phyloP scores from a whole-genome alignment of 2,113 vertebrate species.

The Rhynchomys soricoides region DNA sequence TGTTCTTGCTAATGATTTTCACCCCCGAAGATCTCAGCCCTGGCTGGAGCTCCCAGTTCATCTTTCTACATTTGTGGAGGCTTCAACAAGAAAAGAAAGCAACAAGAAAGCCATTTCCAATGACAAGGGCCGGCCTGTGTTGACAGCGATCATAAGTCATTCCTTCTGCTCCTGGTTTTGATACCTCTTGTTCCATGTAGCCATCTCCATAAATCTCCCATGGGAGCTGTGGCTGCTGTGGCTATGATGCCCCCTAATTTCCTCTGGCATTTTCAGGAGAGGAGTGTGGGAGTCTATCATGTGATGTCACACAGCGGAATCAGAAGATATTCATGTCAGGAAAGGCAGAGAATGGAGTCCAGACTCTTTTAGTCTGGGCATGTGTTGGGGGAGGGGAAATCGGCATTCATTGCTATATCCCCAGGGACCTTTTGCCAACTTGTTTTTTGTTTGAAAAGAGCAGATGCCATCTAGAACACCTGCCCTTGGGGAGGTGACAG shows the following conservation, averaged over 20 bases:
- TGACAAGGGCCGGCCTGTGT: constrained; percentile 22
- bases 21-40: constrained; percentile 9
- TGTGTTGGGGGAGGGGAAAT: not conserved
- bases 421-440: not conserved
- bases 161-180: not conserved
- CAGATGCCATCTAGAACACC: not conserved
- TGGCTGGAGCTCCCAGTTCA: constrained; percentile 39
- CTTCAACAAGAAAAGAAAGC: constrained; percentile 33
- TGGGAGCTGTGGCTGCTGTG: not conserved
- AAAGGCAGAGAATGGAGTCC: not conserved
- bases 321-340: not conserved
- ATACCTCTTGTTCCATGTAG: not conserved
- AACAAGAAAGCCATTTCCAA: constrained; percentile 54
- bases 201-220: constrained; percentile 37
- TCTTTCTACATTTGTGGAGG: constrained; percentile 56
- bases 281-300: not conserved
- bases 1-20: constrained; percentile 46
- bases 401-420: too few relatives aligned
- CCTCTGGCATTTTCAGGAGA: constrained; percentile 14
- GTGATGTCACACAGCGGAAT: not conserved
- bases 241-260: not conserved
- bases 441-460: not conserved
- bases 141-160: constrained; percentile 62
- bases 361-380: not conserved
- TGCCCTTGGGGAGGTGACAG: not conserved